phyloP scores from a whole-genome alignment of 2,113 vertebrate genomes.

The Hippopotamus amphibius region DNA sequence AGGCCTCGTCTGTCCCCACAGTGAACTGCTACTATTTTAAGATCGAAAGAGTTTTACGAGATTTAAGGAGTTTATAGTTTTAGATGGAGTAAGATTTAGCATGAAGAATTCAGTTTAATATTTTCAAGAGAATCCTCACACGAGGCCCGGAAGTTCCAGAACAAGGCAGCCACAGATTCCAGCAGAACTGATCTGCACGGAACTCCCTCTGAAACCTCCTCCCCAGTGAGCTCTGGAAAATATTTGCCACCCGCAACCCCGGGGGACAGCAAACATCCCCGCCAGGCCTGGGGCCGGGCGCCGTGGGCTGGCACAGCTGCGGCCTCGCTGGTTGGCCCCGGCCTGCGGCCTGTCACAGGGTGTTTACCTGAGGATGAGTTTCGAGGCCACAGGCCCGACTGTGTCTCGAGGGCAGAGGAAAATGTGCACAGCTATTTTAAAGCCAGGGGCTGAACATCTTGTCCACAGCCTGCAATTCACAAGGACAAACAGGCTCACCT shows the following conservation, averaged over 20 bases:
- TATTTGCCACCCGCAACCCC: conserved; percentile 93
- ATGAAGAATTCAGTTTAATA: not conserved
- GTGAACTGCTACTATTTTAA: not conserved
- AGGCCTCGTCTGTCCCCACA: not conserved
- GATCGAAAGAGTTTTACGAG: not conserved
- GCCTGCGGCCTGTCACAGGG: conserved; percentile 87
- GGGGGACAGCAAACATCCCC: conserved; percentile 96
- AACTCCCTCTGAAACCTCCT: conserved; percentile 89
- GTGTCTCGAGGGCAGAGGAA: conserved; percentile 89
- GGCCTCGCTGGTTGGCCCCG: conserved; percentile 89
- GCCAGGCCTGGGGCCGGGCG: conserved; percentile 87
- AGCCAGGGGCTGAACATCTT: conserved; percentile 81
- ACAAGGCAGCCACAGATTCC: conserved; percentile 80
- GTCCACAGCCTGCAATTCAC: conserved; percentile 81
- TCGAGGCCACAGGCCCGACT: conserved; percentile 89
- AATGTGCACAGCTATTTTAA: conserved; percentile 83
- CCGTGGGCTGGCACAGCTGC: conserved; percentile 92
- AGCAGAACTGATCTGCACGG: conserved; percentile 85
- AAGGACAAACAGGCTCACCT: conserved; percentile 83
- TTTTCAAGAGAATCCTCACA: conserved; percentile 8
- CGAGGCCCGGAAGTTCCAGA: conserved; percentile 57
- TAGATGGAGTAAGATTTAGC: not conserved
- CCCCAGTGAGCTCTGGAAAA: conserved; percentile 86
- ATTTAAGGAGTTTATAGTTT: conserved; percentile 42
- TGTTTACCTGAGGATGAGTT: conserved; percentile 96